Evolutionary conservation across 2,888 invertebrate species (phyloP).

Genomic region (Tenodera sinensis): DNA sequence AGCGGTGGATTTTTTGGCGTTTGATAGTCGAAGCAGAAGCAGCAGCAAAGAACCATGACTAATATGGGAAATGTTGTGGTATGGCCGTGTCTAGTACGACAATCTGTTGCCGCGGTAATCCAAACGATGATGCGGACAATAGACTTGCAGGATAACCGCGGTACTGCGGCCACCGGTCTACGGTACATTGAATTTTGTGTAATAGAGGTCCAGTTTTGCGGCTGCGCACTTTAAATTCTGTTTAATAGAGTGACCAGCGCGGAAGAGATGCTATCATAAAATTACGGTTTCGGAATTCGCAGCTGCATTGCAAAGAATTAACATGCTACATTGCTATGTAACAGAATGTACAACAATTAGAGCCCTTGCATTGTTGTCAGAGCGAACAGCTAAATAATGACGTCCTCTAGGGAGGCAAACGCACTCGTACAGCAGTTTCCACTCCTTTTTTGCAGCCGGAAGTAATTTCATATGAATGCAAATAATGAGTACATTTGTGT

Average conservation of each 20-base stretch:
- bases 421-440: not conserved
- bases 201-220: not conserved
- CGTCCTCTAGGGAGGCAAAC: not conserved
- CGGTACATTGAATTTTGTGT: not conserved
- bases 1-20: not conserved
- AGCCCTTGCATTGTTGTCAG: not conserved
- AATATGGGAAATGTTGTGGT: not conserved
- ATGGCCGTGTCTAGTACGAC: not conserved
- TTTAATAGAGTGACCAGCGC: not conserved
- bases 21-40: not conserved
- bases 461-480: not conserved
- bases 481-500: no score
- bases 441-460: not conserved
- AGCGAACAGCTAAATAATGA: not conserved
- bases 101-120: not conserved
- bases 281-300: not conserved
- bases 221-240: not conserved
- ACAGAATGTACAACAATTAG: no score
- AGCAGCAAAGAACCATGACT: not conserved
- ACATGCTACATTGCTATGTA: not conserved
- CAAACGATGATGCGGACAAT: not conserved
- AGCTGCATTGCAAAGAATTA: not conserved
- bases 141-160: not conserved
- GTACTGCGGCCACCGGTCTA: not conserved
- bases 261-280: not conserved